Base-by-base conservation (phyloP, 2,113 vertebrate species). In the Hippocampus guttulatus region DNA sequence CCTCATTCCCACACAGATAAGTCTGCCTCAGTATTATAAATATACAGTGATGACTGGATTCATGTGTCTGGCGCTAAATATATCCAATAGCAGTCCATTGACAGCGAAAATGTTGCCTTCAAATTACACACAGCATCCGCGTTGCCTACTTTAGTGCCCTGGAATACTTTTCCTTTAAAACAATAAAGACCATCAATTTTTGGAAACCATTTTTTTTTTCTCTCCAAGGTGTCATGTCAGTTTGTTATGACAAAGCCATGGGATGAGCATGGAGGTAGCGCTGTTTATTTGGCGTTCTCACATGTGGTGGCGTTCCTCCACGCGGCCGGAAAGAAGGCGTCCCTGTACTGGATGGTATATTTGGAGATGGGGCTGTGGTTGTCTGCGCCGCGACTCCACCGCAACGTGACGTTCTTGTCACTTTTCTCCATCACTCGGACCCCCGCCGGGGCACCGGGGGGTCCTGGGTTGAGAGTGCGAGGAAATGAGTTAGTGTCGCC, bases 361-460 rank as follows among this genome's bases (percentile, higher is more conserved):
- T 94, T 98, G 82, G 97, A 98, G 89, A 99, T 97, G 67, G 97
- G 97, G 77, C 94, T 98, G 66, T 96, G 95, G 90, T 99, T 98
- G 89, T 98, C 95, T 76, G 95, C 93, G 47, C 97, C 97, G 1
- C 94, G 95, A 83, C 95, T 98, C 97, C 97, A 99, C 4, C 92
- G 93, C 73, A 99, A 83, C 2, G 86, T 93, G 62, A 95, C 92
- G 33, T 88, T 93, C 70, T 92, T 95, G 65, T 95, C 93, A 77
- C 80, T 92, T 49, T 94, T 91, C 25, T 97, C 91, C 83, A 93
- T 92, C 81, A 95, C 88, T 84, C 93, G 91, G 63, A 99, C 86
- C 54, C 97, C 97, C 62, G 95, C 95, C 3, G 97, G 96, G 40
- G 97, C 93, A n/a, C 97, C 97, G 1, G 97, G 97, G 54, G 97